Conservation (phyloP, 2,888 invertebrate genomes). For the Mythimna vitellina region DNA sequence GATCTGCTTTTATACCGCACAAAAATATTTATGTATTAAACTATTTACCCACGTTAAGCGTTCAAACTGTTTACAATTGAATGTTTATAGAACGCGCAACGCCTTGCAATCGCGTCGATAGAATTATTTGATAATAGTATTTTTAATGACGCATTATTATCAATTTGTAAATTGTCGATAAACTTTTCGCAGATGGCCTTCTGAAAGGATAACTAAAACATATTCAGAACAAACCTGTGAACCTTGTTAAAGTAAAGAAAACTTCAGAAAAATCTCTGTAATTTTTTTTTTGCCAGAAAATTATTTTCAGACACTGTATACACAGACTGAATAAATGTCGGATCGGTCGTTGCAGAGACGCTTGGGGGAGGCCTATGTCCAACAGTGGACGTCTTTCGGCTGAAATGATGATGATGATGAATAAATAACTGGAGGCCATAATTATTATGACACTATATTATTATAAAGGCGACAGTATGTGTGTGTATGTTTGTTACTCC, state of each 20-base stretch:
- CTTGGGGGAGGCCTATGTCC: no score
- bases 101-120: constrained; percentile 55
- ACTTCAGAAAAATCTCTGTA: background rate
- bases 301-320: background rate
- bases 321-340: no score
- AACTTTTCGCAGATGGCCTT: constrained; percentile 23
- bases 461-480: no score
- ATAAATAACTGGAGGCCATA: no score
- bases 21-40: constrained; percentile 62
- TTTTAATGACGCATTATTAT: constrained; percentile 45
- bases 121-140: constrained; percentile 59
- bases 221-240: background rate
- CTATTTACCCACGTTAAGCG: constrained; percentile 53
- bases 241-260: background rate
- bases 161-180: constrained; percentile 25
- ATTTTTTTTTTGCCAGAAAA: background rate
- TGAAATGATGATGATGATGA: no score
- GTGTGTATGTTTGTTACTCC: no score
- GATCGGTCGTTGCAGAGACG: no score
- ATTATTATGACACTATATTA: no score
- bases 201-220: constrained; percentile 3
- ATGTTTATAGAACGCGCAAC: constrained; percentile 61
- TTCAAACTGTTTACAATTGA: constrained; percentile 60
- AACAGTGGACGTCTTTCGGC: no score
- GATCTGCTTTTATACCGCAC: constrained; percentile 64